phyloP scores from a whole-genome alignment of 2,113 vertebrate genomes.

The Myrmecophaga tridactyla region DNA sequence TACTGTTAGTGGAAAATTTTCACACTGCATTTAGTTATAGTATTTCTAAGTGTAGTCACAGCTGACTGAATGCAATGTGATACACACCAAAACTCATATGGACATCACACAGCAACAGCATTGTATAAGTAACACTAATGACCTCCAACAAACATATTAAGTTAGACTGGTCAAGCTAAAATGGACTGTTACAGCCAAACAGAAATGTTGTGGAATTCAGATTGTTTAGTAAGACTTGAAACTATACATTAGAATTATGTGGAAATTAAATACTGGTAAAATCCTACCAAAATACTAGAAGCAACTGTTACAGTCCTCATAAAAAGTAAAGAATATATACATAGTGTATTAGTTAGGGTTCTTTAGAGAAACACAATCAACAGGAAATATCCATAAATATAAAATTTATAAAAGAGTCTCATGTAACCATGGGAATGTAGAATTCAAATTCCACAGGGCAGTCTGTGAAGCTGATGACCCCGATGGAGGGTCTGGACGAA shows the following conservation, averaged over 20 bases:
- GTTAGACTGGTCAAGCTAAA: conserved; percentile 72
- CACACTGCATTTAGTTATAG: conserved; percentile 82
- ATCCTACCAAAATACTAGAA: conserved; percentile 73
- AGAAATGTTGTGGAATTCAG: conserved; percentile 86
- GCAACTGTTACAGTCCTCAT: conserved; percentile 78
- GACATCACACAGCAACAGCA: conserved; percentile 97
- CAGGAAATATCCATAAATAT: too few relatives aligned
- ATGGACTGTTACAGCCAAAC: conserved; percentile 84
- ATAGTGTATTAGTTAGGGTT: too few relatives aligned
- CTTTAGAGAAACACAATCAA: too few relatives aligned
- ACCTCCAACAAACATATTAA: conserved; percentile 82
- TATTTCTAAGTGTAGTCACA: conserved; percentile 86
- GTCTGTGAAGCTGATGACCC: too few relatives aligned
- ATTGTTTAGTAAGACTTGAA: conserved; percentile 82
- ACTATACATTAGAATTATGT: conserved; percentile 63
- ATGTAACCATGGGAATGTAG: too few relatives aligned
- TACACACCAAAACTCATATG: conserved; percentile 83
- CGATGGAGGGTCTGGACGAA: too few relatives aligned
- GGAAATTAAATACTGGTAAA: conserved; percentile 77
- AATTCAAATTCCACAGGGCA: too few relatives aligned
- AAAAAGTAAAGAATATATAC: conserved; percentile 50
- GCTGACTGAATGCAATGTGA: conserved; percentile 85
- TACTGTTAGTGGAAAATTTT: conserved; percentile 75
- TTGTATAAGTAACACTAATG: conserved; percentile 84
- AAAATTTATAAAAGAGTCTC: too few relatives aligned